A percentile compares a stretch with the other conserved stretches of the same genome.
phyloP scores from a whole-genome alignment of 2,888 invertebrate species.

The Branchinecta sandiegonensis region DNA sequence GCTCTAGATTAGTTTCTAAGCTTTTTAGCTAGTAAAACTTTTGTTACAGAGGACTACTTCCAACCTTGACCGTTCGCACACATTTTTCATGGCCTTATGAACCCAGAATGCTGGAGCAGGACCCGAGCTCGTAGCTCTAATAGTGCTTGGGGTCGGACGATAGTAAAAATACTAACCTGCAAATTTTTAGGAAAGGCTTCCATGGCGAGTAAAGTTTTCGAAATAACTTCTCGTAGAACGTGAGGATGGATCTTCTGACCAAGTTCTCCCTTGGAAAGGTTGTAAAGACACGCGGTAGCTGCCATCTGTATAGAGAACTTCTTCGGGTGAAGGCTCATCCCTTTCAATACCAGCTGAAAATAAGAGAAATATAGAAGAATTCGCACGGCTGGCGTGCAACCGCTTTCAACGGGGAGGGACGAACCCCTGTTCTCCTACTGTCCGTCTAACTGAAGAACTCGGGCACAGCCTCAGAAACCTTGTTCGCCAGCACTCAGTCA shows the following conservation, averaged over 20 bases:
- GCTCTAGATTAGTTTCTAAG: too few relatives aligned
- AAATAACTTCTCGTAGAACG: constrained; percentile 46
- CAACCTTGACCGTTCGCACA: too few relatives aligned
- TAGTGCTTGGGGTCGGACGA: too few relatives aligned
- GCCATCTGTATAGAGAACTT: constrained; percentile 54
- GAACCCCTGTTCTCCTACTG: too few relatives aligned
- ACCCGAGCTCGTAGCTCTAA: too few relatives aligned
- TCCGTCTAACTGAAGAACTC: too few relatives aligned
- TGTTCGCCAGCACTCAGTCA: too few relatives aligned
- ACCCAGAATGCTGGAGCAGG: too few relatives aligned
- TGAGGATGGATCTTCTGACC: constrained; percentile 48
- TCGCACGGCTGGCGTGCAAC: neutral
- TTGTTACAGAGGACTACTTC: too few relatives aligned
- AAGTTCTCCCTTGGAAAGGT: constrained; percentile 49
- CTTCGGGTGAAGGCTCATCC: constrained; percentile 40
- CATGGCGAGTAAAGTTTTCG: constrained; percentile 51
- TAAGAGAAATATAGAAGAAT: constrained; percentile 2
- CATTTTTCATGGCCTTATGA: too few relatives aligned
- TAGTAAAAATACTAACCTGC: constrained; percentile 36
- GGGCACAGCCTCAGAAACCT: too few relatives aligned
- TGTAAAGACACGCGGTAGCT: constrained; percentile 57
- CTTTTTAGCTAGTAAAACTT: too few relatives aligned
- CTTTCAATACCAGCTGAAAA: constrained; percentile 30
- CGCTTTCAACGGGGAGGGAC: neutral
- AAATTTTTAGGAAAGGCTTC: constrained; percentile 48